A percentile compares a stretch with the other conserved stretches of the same genome.
Conservation (phyloP, 1,140 invertebrate species). For the Ceratoteleas bidentatus region DNA sequence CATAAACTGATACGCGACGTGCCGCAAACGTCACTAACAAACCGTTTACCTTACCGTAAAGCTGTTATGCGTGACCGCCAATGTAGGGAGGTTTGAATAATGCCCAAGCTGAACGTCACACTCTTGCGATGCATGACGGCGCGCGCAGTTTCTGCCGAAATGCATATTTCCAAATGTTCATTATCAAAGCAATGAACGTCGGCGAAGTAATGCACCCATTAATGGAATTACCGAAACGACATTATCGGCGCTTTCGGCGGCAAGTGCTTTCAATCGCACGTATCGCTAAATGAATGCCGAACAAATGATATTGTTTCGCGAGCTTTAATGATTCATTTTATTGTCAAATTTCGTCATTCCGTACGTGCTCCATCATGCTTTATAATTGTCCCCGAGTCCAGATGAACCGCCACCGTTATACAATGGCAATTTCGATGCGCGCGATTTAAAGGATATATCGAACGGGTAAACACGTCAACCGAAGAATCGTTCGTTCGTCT, state of each 20-base stretch:
- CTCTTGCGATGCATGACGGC: conserved; percentile 48
- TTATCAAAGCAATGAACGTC: conserved; percentile 62
- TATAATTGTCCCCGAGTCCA: conserved; percentile 16
- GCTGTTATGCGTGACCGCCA: conserved; percentile 42
- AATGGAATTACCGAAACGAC: conserved; percentile 60
- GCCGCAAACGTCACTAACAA: conserved; percentile 56
- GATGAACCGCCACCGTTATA: not conserved
- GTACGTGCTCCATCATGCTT: conserved; percentile 12
- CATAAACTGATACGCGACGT: conserved; percentile 37
- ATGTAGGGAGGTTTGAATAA: conserved; percentile 52
- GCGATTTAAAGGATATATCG: not conserved
- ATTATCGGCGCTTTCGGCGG: conserved; percentile 39
- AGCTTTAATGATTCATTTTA: conserved; percentile 38
- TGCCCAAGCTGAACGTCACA: conserved; percentile 56
- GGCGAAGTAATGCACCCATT: conserved; percentile 63
- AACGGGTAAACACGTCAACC: not conserved
- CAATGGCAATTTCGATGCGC: not conserved
- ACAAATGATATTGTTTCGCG: conserved; percentile 28
- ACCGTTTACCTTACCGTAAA: conserved; percentile 44
- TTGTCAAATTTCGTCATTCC: conserved; percentile 31
- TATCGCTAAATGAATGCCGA: conserved; percentile 30
- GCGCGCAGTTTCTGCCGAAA: conserved; percentile 42
- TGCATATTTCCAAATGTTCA: conserved; percentile 66
- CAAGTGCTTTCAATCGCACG: conserved; percentile 50
- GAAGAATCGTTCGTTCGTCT: too few species aligned